Percentiles rank a stretch among this genome's conserved stretches.
phyloP scores from a whole-genome alignment of 2,797 vertebrate species.

The Muraenolepis orangiensis region DNA sequence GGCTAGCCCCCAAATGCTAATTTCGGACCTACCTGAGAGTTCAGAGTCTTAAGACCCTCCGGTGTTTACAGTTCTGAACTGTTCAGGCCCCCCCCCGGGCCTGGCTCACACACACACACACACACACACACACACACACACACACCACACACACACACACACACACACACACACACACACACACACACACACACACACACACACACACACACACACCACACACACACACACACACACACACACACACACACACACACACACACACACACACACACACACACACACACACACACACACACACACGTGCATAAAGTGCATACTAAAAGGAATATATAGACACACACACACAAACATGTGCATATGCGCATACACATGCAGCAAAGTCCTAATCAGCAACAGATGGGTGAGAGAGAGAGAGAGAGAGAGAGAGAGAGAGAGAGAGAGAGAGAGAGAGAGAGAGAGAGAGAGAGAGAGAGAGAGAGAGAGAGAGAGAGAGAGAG shows the following conservation, averaged over 20 bases:
- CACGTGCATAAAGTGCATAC: too few relatives aligned
- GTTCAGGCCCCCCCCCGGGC: slow-evolving; percentile 53
- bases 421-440: not conserved
- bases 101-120: slow-evolving; percentile 62
- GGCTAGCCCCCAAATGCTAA: slow-evolving; percentile 62
- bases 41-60: not conserved
- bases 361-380: not conserved
- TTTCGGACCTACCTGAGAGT: slow-evolving; percentile 63
- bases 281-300: not conserved
- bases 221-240: not conserved
- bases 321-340: too few relatives aligned
- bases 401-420: slow-evolving; percentile 34
- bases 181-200: too few relatives aligned
- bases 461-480: too few relatives aligned
- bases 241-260: not conserved
- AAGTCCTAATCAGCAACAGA: slow-evolving; percentile 68
- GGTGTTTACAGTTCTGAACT: slow-evolving; percentile 56
- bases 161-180: too few relatives aligned
- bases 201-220: too few relatives aligned
- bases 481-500: not conserved
- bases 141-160: too few relatives aligned
- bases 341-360: too few relatives aligned
- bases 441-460: not conserved
- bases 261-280: not conserved
- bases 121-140: not conserved